Evolutionary conservation across 2,888 invertebrate species (phyloP), one percentile per base, ranked within the genome.

Genomic region (Phortica magna): DNA sequence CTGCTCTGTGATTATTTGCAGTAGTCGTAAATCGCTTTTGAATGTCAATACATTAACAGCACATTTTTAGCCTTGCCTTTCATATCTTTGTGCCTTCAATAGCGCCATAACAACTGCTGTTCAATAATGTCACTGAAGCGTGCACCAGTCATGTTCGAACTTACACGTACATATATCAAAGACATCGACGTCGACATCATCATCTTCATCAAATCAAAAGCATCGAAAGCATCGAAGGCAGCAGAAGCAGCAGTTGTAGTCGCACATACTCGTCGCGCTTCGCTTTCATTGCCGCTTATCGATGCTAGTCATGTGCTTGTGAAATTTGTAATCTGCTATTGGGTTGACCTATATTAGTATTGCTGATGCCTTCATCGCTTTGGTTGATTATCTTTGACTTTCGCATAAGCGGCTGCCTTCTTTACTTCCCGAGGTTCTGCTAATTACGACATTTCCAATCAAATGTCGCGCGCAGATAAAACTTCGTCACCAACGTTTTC

Each of bases 241-340:
- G 61, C 83, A 83, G 68, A 31, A 75, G 78, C 77, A 78, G 61
- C 83, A 83, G 68, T 82, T 82, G 71, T 77, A 31, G 57, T 71
- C 76, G 75, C 68, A 43, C 77, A 74, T 19, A 19, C n/a, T n/a
- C n/a, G n/a, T n/a, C n/a, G n/a, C n/a, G n/a, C n/a, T n/a, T n/a
- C n/a, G n/a, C n/a, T n/a, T 17, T 59, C 61, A 61, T 61, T 22
- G 12, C 79, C 83, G 82, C 86, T 85, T 85, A 83, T 83, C 82
- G 84, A 85, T 85, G 85, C 85, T 83, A 83, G 85, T 85, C 85
- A 85, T 85, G 85, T 83, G 82, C 81, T 74, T 43, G 68, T 74
- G 74, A 68, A 76, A 77, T 75, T 53, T 39, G 43, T 42, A 31
- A 53, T 7, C 31, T 41, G 12, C 55, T 43, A 43, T 68, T 73